These are phyloP conservation scores for Protodeltote pygarga DNA, from an alignment of 2,888 invertebrate species.

Conservation along the genomic window DNA sequence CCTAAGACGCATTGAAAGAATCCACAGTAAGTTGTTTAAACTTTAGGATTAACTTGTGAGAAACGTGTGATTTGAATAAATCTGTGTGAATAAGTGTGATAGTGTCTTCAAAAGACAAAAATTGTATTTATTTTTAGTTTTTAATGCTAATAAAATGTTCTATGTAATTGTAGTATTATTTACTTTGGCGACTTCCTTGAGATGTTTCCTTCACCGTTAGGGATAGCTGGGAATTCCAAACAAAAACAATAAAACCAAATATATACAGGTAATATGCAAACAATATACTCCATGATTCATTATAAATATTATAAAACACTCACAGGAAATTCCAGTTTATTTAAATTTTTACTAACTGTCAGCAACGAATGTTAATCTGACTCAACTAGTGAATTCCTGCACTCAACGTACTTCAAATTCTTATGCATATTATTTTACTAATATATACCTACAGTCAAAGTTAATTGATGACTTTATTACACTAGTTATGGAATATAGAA, in stretches of 20 bases:
- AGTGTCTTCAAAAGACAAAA: conserved; percentile 54
- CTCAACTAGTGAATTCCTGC: neutral
- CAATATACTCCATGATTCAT: conserved; percentile 1
- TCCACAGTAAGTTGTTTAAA: too few species aligned
- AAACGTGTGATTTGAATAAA: conserved; percentile 10
- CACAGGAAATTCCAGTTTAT: conserved; percentile 6
- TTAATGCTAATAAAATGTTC: conserved; percentile 36
- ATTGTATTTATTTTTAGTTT: conserved; percentile 48
- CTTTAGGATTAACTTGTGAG: neutral
- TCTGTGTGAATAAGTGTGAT: conserved; percentile 47
- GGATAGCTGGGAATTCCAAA: conserved; percentile 5
- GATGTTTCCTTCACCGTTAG: too few species aligned
- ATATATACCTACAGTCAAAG: too few species aligned
- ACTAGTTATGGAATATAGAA: neutral
- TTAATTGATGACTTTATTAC: too few species aligned
- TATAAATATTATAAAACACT: neutral
- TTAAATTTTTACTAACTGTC: conserved; percentile 13
- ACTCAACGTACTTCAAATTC: too few species aligned
- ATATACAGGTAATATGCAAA: conserved; percentile 19
- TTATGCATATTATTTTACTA: too few species aligned
- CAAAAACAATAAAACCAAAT: neutral
- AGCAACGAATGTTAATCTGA: conserved; percentile 1
- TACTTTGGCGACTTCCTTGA: neutral
- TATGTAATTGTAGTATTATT: conserved; percentile 30
- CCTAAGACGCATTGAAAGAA: too few species aligned